phyloP scores from a whole-genome alignment of 30 jellyfish, hydroid and myxozoan genomes.

The Hydra vulgaris region DNA sequence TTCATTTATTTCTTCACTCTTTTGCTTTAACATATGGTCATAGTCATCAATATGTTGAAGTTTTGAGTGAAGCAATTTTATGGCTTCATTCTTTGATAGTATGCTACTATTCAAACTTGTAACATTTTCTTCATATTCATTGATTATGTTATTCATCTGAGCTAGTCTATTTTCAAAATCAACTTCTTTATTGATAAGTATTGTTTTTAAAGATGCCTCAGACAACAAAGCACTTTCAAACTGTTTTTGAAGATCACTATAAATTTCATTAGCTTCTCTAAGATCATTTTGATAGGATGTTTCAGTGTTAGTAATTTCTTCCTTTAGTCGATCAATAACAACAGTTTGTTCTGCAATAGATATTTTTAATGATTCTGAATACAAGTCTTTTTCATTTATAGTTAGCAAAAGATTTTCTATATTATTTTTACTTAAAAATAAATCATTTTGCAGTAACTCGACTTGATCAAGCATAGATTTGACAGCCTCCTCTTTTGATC shows the following conservation, averaged over 20 bases:
- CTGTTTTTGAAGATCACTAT: slow-evolving; percentile 29
- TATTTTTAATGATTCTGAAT: slow-evolving; percentile 1
- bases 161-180: not conserved
- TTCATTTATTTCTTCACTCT: not conserved
- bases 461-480: slow-evolving; percentile 10
- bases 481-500: slow-evolving; percentile 25
- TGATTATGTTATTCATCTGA: not conserved
- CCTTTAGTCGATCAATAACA: slow-evolving; percentile 15
- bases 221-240: slow-evolving; percentile 19
- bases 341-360: slow-evolving; percentile 19
- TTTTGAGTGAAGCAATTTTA: slow-evolving; percentile 5
- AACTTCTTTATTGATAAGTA: slow-evolving; percentile 11
- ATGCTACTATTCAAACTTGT: slow-evolving; percentile 1
- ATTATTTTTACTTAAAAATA: not conserved
- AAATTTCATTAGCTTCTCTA: slow-evolving; percentile 24
- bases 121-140: slow-evolving; percentile 21
- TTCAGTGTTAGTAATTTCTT: slow-evolving; percentile 21
- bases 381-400: slow-evolving; percentile 17
- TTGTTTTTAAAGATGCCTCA: slow-evolving; percentile 18
- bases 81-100: slow-evolving; percentile 22
- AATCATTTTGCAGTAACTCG: not conserved
- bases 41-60: slow-evolving; percentile 19
- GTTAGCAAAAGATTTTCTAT: not conserved
- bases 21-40: not conserved
- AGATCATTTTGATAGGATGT: slow-evolving; percentile 26